Percentiles rank a stretch among this genome's conserved stretches.
phyloP scores from a whole-genome alignment of 1,140 invertebrate species.

The Heliconius eleuchia region DNA sequence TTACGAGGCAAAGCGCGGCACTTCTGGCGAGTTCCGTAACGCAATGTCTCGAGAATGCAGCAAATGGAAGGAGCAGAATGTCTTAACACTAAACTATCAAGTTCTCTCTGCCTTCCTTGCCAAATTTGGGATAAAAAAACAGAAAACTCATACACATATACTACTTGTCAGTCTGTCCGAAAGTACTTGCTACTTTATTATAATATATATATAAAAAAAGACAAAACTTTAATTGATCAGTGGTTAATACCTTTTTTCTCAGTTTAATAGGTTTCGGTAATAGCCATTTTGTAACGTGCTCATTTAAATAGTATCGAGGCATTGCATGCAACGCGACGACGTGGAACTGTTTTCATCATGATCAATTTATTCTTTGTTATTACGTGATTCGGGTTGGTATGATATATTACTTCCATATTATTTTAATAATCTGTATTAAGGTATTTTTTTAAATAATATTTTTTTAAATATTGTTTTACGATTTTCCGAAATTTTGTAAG shows the following conservation, averaged over 20 bases:
- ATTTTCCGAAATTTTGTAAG: neutral
- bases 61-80: too few species aligned
- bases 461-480: neutral
- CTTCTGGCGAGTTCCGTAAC: too few species aligned
- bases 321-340: slow-evolving; percentile 36
- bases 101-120: too few species aligned
- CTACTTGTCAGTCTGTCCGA: too few species aligned
- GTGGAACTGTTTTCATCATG: slow-evolving; percentile 44
- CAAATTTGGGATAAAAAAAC: too few species aligned
- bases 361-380: slow-evolving; percentile 43
- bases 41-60: too few species aligned
- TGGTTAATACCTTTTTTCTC: slow-evolving; percentile 4
- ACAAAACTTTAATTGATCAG: neutral
- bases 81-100: too few species aligned
- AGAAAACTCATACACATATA: too few species aligned
- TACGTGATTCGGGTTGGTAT: slow-evolving; percentile 35
- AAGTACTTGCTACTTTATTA: too few species aligned
- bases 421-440: slow-evolving; percentile 1
- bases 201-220: neutral
- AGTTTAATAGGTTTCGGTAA: slow-evolving; percentile 33
- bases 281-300: slow-evolving; percentile 40
- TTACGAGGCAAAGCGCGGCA: too few species aligned
- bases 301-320: slow-evolving; percentile 32
- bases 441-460: neutral
- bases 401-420: slow-evolving; percentile 31